Evolutionary conservation across 2,888 invertebrate species (phyloP), one percentile per base, ranked within the genome.

Genomic region (Melieria picta): DNA sequence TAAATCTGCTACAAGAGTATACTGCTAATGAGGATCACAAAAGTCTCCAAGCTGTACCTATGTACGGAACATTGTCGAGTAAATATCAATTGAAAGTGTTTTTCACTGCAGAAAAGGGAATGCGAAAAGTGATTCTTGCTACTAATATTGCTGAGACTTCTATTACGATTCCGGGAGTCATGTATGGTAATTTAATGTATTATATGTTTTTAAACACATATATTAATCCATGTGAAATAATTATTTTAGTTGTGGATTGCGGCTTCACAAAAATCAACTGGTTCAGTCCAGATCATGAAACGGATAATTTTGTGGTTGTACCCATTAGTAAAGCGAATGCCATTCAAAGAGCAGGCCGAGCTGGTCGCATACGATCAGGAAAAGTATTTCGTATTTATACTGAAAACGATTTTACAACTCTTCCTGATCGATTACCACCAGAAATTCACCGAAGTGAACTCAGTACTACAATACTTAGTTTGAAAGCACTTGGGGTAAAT

Each of bases 71-170:
- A 48, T 87, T 99, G 71, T 93, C 97, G 0, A 90, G 92, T 79
- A 87, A 90, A 58, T 94, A 95, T 74, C 94, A 95, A 85, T 84
- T 95, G 72, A 93, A 93, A 82, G 97, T 94, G 1, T 97, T 98
- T 84, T 91, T 93, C 79, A 88, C 88, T 9, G 89, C 92, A 0
- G 91, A 91, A 0, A 90, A 90, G 74, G 92, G 92, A 48, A 90
- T 91, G 0, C 89, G 99, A 46, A 99, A 98, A 88, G 92, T 98
- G 42, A 91, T 99, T 0, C 88, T 99, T 5, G 94, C 98, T 0
- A 99, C 98, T 0, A 99, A 99, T 83, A 94, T 99, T 67, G 98
- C 99, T 0, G 99, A 99, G 87, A 96, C 99, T 0, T 97, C 98
- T 1, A 91, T 99, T 16, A 99, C 99, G 0, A 97, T 99, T 80